These are phyloP conservation scores for Clistopyga incitator DNA, from an alignment of 2,888 invertebrate species.

Conservation along the genomic window DNA sequence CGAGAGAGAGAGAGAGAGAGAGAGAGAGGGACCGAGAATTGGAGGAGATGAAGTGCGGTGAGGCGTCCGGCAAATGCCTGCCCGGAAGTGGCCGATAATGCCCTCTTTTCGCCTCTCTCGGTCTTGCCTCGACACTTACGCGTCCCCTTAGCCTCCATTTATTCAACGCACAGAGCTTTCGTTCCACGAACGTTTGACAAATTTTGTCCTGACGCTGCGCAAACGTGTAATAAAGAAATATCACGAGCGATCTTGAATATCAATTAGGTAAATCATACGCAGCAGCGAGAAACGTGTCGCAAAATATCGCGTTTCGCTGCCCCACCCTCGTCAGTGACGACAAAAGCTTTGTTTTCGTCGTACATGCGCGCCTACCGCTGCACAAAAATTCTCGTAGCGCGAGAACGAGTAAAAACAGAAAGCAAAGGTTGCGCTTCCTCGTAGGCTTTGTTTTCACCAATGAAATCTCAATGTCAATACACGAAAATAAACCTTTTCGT, in stretches of 20 bases:
- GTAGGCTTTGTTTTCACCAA: neutral
- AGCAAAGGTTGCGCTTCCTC: neutral
- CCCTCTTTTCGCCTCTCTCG: conserved; percentile 42
- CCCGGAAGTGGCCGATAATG: conserved; percentile 76
- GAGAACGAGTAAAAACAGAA: neutral
- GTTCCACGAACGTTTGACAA: neutral
- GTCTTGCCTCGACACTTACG: neutral
- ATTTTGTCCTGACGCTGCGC: too few relatives aligned
- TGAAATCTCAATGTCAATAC: neutral
- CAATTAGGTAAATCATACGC: conserved; percentile 12
- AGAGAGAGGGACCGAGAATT: conserved; percentile 71
- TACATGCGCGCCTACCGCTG: neutral
- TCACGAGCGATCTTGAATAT: conserved; percentile 35
- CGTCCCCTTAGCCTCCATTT: neutral
- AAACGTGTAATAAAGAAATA: neutral
- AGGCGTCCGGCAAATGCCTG: conserved; percentile 45
- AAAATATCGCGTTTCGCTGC: conserved; percentile 12
- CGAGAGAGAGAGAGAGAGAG: neutral
- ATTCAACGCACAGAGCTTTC: neutral
- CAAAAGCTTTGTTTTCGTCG: conserved; percentile 52
- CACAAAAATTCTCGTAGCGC: neutral
- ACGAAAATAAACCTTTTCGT: too few relatives aligned
- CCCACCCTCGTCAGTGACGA: conserved; percentile 30
- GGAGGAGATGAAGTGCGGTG: conserved; percentile 65
- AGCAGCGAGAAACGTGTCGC: neutral